Conservation (phyloP, 2,113 vertebrate genomes). For the Urocynchramus pylzowi region DNA sequence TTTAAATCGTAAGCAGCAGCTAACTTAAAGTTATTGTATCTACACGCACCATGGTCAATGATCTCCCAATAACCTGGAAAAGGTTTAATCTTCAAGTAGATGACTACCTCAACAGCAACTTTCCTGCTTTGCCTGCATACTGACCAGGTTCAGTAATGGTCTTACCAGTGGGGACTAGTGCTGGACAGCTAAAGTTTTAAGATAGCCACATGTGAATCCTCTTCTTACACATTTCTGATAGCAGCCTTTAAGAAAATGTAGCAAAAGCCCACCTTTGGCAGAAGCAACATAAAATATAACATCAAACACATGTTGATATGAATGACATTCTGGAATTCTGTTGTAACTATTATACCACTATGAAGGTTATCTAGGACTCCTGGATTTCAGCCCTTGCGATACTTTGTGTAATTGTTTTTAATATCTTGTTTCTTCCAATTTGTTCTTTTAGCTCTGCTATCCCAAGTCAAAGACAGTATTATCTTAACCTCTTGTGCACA, state of each 20-base stretch:
- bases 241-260: background rate
- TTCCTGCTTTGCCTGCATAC: background rate
- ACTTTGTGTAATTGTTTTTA: background rate
- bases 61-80: background rate
- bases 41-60: background rate
- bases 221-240: background rate
- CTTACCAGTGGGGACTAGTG: background rate
- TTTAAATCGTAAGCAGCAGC: background rate
- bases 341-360: background rate
- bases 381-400: background rate
- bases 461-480: background rate
- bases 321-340: background rate
- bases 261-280: background rate
- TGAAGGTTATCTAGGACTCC: background rate
- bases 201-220: fast-evolving
- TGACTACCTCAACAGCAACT: background rate
- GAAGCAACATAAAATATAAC: background rate
- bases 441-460: background rate
- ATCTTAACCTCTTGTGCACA: background rate
- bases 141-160: background rate
- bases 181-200: background rate
- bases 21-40: background rate
- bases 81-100: background rate
- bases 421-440: background rate
- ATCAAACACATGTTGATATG: background rate